Conservation (phyloP, 92 coral and sea anemone genomes). For the Siderastrea radians region DNA sequence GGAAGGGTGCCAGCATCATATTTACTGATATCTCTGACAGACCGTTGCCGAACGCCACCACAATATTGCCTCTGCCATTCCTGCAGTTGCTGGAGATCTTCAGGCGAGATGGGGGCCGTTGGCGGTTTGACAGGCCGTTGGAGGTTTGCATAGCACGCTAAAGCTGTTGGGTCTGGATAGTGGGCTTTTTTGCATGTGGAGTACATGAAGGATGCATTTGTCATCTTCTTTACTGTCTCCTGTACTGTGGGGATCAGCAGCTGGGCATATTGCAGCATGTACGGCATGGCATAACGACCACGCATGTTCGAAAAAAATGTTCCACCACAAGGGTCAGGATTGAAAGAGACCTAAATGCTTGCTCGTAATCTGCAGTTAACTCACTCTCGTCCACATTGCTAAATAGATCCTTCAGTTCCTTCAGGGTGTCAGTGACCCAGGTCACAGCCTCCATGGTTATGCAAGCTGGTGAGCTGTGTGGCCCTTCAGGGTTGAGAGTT, state of each 20-base stretch:
- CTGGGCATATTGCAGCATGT: conserved; percentile 22
- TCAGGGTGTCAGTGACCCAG: too few species aligned
- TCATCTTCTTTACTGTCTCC: conserved; percentile 17
- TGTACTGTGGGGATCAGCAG: conserved; percentile 21
- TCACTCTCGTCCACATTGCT: too few species aligned
- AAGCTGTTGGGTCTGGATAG: conserved; percentile 19
- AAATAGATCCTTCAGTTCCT: too few species aligned
- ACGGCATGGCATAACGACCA: conserved; percentile 20
- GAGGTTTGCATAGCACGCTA: conserved; percentile 11
- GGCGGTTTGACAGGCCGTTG: conserved; percentile 12
- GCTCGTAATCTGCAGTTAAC: too few species aligned
- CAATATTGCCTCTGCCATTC: conserved; percentile 24
- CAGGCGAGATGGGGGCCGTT: not conserved
- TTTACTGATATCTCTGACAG: too few species aligned
- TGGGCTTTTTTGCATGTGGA: conserved; percentile 19
- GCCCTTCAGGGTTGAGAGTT: conserved; percentile 18
- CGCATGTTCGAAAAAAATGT: conserved; percentile 1
- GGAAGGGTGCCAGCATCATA: too few species aligned
- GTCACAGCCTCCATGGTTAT: too few species aligned
- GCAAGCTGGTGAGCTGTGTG: conserved; percentile 21
- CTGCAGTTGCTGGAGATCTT: conserved; percentile 24
- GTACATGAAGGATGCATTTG: conserved; percentile 29
- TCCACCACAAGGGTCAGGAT: too few species aligned
- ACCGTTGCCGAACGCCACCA: conserved; percentile 20
- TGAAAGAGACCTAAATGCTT: too few species aligned